Base-by-base conservation (phyloP, 1,140 invertebrate genomes). In the Ceratina calcarata region DNA sequence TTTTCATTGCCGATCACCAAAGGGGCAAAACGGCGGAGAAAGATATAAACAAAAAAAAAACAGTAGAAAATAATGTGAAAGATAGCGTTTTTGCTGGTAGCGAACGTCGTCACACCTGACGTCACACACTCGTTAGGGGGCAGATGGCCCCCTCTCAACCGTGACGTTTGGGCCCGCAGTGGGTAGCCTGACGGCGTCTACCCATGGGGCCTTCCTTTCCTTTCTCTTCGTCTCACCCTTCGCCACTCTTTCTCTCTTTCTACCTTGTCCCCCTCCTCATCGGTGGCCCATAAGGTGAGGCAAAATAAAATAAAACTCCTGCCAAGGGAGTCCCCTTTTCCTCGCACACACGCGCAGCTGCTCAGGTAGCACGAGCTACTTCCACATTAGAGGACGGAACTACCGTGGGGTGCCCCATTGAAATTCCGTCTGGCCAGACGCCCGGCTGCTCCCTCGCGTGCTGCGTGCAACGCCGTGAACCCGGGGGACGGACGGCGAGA, bases 111-210 rank as follows among this genome's bases (percentile, higher is more conserved):
- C 92, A 93, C 91, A 92, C 91, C 91, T 93, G 92, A 93, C 92
- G 92, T 93, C 91, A 92, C 91, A 88, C 68, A 89, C 91, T 90
- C 90, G 90, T 91, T 90, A 91, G 90, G 91, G 88, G 88, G 91
- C 92, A 93, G 92, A 93, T 93, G 92, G 91, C 85, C 88, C 91
- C 90, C 91, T 93, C 89, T 92, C 84, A 88, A 92, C 89, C 92
- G 90, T 93, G 92, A 93, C 91, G 91, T 91, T 62, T 89, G 80
- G 71, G 86, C 69, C 84, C 71, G 76, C 80, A 82, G 18, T 32
- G 86, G 88, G 89, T 93, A 92, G 32, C 91, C 91, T 92, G 91
- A 91, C 85, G 87, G 86, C 85, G 85, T 86, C 84, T 81, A 86
- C 71, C 81, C 75, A 76, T 75, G 60, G 74, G 51, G 66, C 81